Evolutionary conservation across 92 coral and sea anemone genomes (phyloP), one percentile per base, ranked within the genome.

Genomic region (Zoanthus solanderi): DNA sequence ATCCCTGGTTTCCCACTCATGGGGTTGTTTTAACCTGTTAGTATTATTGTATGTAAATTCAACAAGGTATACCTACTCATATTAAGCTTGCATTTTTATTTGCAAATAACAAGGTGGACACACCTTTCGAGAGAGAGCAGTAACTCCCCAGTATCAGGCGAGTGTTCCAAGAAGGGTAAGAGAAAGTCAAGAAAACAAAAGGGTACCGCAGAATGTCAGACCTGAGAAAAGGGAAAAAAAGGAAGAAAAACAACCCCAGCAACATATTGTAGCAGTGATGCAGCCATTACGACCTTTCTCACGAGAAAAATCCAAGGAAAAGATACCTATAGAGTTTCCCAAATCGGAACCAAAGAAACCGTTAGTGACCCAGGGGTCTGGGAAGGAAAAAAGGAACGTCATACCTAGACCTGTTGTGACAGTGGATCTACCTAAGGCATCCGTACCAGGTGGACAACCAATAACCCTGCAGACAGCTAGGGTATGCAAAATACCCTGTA

Each of bases 381-480:
- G n/a, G 44, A 81, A 6, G 45, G 74, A 68, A 13, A 46, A 23
- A 6, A 81, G 66, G 15, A 37, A 66, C 7, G 15, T n/a, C 6
- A 29, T 28, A 13, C 23, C 15, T 5, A 72, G 57, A 11, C 31
- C 61, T 47, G 60, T 48, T 30, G 29, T 6, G 14, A 54, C 10
- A 77, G 47, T 0, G 13, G 28, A 16, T 56, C 75, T 75, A 72
- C 90, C 90, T 18, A 87, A 87, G 44, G 84, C 81, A 50, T 80
- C 94, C 9, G 58, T 89, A 47, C 84, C 95, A 16, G 95, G 97
- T 16, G 97, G 97, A 44, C 86, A 92, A 53, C 95, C 95, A 57
- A 94, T 94, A 73, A 87, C 93, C 31, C 80, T 92, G 29, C 90
- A 86, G 32, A 58, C 88, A 14, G 95, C 97, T 7, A 88, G 75